Base-by-base conservation (phyloP, 2,113 vertebrate species). In the Ictalurus furcatus region DNA sequence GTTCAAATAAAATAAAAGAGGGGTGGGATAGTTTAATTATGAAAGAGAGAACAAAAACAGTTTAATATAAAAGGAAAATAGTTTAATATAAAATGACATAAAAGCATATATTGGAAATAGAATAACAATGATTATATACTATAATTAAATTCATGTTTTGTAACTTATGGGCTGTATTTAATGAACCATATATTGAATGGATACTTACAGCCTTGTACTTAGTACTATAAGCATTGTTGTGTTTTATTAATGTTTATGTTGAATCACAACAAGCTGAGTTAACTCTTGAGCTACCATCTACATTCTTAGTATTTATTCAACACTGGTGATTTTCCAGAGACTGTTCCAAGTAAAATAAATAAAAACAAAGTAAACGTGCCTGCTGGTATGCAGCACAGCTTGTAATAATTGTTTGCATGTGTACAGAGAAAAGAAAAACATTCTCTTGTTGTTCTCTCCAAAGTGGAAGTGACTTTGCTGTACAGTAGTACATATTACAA, bases 371-470 rank as follows among this genome's bases (percentile, higher is more conserved):
- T 4, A 37, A 16, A 14, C 25, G 25, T n/a, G 44, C 44, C 76
- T 17, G 25, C 76, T 54, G 44, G 12, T 3, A 79, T 54, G 76
- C 6, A n/a, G 37, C 58, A 56, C 40, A 58, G 58, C 78, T 19
- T 37, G 12, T 13, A 48, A 48, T 81, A 87, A 81, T 87, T 81
- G 61, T 28, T 52, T 56, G 44, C 76, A 81, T 40, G 48, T 87
- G 86, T 25, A 87, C 25, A 76, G 21, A 37, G 69, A 0, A 19
- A 19, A 3, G 7, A 58, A 40, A 58, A 48, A 79, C 40, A 65
- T 8, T 6, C 14, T 2, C 37, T 25, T 48, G 19, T 11, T 76
- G 73, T 76, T 63, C 34, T n/a, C n/a, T 23, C 16, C 37, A 17
- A 54, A 40, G 30, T n/a, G 30, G 19, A 73, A 54, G 4, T 25